phyloP scores from a whole-genome alignment of 2,797 vertebrate species.

The Eospalax fontanierii region DNA sequence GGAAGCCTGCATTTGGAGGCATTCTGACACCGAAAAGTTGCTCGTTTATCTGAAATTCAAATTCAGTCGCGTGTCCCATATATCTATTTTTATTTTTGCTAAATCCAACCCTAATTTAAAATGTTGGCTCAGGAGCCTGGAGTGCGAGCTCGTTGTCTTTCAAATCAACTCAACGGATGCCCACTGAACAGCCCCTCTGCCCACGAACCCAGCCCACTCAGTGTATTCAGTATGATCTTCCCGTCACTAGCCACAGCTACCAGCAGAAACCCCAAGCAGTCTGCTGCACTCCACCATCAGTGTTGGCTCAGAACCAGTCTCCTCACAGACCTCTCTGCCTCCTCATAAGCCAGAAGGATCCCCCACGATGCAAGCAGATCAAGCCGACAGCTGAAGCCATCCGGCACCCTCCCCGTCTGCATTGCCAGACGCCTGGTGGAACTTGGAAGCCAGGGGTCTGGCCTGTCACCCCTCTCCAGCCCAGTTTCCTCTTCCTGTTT shows the following conservation, averaged over 20 bases:
- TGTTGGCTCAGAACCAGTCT: neutral
- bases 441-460: rapidly evolving
- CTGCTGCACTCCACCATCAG: too few species aligned
- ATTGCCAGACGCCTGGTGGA: neutral
- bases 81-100: slow-evolving; percentile 12
- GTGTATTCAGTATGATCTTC: neutral
- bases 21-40: neutral
- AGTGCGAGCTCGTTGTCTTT: neutral
- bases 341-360: neutral
- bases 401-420: rapidly evolving
- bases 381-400: neutral
- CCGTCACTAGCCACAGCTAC: neutral
- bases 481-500: rapidly evolving
- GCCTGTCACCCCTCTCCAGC: neutral
- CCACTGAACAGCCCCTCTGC: neutral
- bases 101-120: neutral
- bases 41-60: slow-evolving; percentile 41
- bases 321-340: neutral
- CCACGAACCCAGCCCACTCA: neutral
- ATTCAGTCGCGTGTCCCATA: neutral
- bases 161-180: neutral
- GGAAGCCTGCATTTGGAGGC: neutral
- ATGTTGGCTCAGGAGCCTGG: neutral
- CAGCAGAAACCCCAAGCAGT: neutral
- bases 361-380: neutral